These are phyloP conservation scores for Meles meles DNA, from an alignment of 2,113 vertebrate species.

Conservation along the genomic window DNA sequence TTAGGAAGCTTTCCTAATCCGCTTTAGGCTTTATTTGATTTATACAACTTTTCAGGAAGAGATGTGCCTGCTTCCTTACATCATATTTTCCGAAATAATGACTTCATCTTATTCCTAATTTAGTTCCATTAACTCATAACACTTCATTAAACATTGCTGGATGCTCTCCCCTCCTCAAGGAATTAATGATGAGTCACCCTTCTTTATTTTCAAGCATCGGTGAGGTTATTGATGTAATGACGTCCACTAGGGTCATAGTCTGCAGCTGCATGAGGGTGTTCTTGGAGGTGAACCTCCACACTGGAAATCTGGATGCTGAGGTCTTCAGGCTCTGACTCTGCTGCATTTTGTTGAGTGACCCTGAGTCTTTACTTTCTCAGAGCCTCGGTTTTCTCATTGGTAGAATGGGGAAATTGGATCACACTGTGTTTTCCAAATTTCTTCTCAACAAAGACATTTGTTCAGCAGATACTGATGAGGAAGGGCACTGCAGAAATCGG, in stretches of 20 bases:
- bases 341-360: neutral
- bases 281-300: neutral
- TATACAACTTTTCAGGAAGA: constrained; percentile 29
- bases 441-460: neutral
- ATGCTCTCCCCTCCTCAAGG: neutral
- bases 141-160: constrained; percentile 6
- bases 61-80: neutral
- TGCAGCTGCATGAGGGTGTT: neutral
- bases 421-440: neutral
- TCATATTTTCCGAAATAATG: constrained; percentile 42
- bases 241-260: neutral
- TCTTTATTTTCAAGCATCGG: neutral
- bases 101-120: constrained; percentile 55
- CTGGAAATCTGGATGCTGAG: neutral
- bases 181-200: neutral
- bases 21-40: neutral
- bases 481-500: neutral
- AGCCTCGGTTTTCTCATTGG: neutral
- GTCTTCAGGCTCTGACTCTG: neutral
- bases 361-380: neutral
- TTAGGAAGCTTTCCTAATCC: neutral
- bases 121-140: constrained; percentile 29
- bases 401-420: neutral
- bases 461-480: neutral
- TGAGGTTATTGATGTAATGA: neutral